Conservation (phyloP, 2,113 vertebrate genomes). For the Pantherophis guttatus region DNA sequence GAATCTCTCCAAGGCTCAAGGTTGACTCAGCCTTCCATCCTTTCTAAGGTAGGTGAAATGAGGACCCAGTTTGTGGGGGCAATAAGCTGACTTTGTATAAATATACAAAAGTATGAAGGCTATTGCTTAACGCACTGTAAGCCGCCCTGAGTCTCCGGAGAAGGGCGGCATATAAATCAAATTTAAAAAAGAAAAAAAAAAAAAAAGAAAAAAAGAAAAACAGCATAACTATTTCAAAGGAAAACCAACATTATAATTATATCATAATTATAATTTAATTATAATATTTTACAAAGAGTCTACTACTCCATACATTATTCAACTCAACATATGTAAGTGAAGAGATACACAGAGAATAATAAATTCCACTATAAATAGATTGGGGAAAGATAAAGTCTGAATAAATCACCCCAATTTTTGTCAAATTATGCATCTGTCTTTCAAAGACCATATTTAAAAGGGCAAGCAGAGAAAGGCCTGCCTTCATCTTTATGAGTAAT, state of each 20-base stretch:
- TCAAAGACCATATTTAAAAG: neutral
- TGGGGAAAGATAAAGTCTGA: neutral
- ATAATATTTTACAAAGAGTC: neutral
- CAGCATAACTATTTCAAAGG: conserved; percentile 39
- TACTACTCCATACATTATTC: neutral
- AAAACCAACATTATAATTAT: conserved; percentile 18
- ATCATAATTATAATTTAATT: too few relatives aligned
- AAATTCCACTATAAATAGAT: neutral
- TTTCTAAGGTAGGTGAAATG: too few relatives aligned
- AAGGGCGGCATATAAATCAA: too few relatives aligned
- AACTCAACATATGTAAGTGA: neutral
- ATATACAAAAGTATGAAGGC: too few relatives aligned
- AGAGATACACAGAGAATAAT: neutral
- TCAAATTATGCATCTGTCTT: neutral
- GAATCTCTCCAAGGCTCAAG: too few relatives aligned
- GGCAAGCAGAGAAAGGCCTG: neutral
- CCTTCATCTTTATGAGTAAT: neutral
- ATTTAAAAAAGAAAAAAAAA: too few relatives aligned
- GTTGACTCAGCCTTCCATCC: too few relatives aligned
- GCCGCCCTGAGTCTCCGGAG: too few relatives aligned
- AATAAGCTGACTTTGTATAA: too few relatives aligned
- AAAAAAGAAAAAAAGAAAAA: too few relatives aligned
- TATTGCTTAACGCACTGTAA: too few relatives aligned
- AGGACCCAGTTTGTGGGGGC: too few relatives aligned
- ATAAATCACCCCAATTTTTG: neutral